Percentiles rank a stretch among this genome's conserved stretches.
These are phyloP conservation scores for Montifringilla adamsi DNA, from an alignment of 2,113 vertebrate genomes.

Conservation along the genomic window DNA sequence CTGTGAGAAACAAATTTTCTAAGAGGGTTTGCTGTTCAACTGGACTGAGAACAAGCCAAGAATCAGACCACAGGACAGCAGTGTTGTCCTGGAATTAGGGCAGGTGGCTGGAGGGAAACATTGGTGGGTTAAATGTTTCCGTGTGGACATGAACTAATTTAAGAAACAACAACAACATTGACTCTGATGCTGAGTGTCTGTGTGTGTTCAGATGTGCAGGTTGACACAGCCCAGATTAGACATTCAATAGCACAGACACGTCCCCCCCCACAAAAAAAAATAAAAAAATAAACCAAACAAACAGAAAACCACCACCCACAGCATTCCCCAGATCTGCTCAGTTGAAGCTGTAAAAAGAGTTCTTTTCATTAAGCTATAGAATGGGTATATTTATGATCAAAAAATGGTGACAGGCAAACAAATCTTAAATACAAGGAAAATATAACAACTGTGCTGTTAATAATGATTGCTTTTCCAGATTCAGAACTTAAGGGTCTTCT, in stretches of 20 bases:
- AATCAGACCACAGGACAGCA: background rate
- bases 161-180: background rate
- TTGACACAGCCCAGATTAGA: background rate
- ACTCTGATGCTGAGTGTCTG: background rate
- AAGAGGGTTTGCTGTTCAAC: background rate
- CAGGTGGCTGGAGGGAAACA: background rate
- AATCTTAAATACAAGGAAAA: background rate
- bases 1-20: conserved; percentile 27
- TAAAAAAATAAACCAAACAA: background rate
- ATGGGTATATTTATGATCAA: background rate
- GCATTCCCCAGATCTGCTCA: background rate
- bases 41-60: background rate
- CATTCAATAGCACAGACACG: background rate
- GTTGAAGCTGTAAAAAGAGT: background rate
- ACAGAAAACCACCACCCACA: background rate
- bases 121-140: background rate
- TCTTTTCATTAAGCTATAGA: conserved; percentile 3
- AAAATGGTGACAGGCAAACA: background rate
- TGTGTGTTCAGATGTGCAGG: background rate
- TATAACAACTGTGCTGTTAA: background rate
- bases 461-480: background rate
- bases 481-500: background rate
- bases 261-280: accelerated
- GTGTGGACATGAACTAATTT: background rate
- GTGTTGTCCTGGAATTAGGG: background rate